A percentile compares a stretch with the other conserved stretches of the same genome.
Conservation (phyloP, 1,140 invertebrate species). For the Drosophila asahinai region DNA sequence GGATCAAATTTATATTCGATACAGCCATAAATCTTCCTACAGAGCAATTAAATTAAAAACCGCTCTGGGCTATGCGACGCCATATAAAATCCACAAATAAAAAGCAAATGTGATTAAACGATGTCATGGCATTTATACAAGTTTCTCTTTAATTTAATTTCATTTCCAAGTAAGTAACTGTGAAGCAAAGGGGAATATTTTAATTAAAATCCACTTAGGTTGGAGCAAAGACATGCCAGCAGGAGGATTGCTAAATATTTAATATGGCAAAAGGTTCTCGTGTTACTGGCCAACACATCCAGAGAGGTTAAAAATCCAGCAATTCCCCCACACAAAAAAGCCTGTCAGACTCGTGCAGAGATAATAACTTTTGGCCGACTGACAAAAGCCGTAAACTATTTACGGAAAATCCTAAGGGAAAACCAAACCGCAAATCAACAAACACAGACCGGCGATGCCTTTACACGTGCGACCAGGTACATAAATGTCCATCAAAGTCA, state of each 20-base stretch:
- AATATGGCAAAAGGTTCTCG: neutral
- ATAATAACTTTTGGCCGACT: slow-evolving; percentile 28
- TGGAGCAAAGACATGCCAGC: neutral
- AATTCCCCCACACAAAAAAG: neutral
- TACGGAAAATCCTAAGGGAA: slow-evolving; percentile 19
- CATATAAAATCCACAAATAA: slow-evolving; percentile 1
- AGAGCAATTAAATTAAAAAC: slow-evolving; percentile 18
- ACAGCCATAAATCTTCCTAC: slow-evolving; percentile 5
- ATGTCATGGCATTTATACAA: neutral
- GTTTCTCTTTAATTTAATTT: neutral
- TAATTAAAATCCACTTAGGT: neutral
- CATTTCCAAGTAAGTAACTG: too few relatives aligned
- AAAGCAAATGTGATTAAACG: slow-evolving; percentile 6
- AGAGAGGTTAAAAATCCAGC: neutral
- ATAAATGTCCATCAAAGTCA: slow-evolving; percentile 46
- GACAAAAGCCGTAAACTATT: slow-evolving; percentile 34
- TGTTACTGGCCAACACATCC: neutral
- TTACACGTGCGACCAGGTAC: slow-evolving; percentile 33
- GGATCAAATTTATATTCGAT: slow-evolving; percentile 7
- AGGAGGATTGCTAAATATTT: neutral
- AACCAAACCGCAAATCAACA: slow-evolving; percentile 36
- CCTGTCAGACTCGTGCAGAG: slow-evolving; percentile 14
- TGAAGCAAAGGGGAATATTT: neutral
- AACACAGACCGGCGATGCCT: neutral
- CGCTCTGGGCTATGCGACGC: neutral